Conservation (phyloP, 2,888 invertebrate genomes). For the Fissipunctia ypsillon region DNA sequence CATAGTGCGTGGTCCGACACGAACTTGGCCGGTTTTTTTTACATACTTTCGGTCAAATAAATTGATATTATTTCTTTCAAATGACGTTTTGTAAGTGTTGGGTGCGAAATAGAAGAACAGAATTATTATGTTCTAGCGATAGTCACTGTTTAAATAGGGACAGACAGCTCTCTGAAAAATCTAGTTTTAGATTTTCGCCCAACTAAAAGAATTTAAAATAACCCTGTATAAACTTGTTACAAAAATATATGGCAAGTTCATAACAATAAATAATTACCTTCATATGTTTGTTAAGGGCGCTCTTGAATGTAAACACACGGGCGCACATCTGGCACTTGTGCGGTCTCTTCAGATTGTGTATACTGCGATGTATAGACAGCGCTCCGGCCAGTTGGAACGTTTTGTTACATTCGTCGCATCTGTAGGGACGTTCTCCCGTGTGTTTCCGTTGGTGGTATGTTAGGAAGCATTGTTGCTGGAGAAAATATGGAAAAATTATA, state of each 20-base stretch:
- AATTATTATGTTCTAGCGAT: background rate
- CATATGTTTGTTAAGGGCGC: constrained; percentile 71
- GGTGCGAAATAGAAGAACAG: no score
- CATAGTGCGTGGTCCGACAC: no score
- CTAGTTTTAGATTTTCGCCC: no score
- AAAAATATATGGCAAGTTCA: no score
- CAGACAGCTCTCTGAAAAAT: background rate
- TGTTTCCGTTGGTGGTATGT: constrained; percentile 72
- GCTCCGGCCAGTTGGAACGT: constrained; percentile 63
- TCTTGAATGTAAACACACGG: constrained; percentile 64
- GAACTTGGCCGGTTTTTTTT: no score
- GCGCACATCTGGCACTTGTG: constrained; percentile 65
- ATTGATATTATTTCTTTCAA: no score
- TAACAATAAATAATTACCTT: constrained; percentile 59
- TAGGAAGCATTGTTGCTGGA: constrained; percentile 69
- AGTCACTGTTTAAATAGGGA: background rate
- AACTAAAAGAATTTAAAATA: no score
- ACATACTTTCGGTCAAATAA: no score
- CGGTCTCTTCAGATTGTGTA: constrained; percentile 39
- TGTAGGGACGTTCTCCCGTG: constrained; percentile 74
- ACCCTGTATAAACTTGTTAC: no score
- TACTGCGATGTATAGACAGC: constrained; percentile 61
- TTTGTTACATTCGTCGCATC: constrained; percentile 66
- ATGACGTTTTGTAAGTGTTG: no score
- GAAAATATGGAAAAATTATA: background rate